These are phyloP conservation scores for Helicoverpa zea DNA, from an alignment of 1,140 invertebrate genomes.

Conservation along the genomic window DNA sequence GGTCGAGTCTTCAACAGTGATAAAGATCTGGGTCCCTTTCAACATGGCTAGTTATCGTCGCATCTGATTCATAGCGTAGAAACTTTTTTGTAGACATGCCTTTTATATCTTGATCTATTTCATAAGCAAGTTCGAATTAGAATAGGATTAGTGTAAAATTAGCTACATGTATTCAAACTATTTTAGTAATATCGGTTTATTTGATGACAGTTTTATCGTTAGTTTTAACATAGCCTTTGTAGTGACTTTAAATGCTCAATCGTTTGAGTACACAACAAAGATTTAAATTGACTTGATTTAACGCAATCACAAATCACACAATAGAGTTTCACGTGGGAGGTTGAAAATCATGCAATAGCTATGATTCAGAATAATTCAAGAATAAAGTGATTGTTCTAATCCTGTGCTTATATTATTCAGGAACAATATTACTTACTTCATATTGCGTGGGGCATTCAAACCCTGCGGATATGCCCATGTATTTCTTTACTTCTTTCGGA, in stretches of 20 bases:
- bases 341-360: conserved; percentile 33
- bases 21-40: conserved; percentile 79
- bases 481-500: neutral
- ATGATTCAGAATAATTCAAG: conserved; percentile 26
- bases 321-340: conserved; percentile 28
- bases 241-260: conserved; percentile 12
- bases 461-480: neutral
- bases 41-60: conserved; percentile 72
- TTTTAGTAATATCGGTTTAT: conserved; percentile 33
- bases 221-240: conserved; percentile 27
- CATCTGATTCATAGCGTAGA: conserved; percentile 68
- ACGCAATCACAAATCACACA: conserved; percentile 34
- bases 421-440: conserved; percentile 17
- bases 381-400: conserved; percentile 19
- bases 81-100: conserved; percentile 70
- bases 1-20: conserved; percentile 58
- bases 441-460: neutral
- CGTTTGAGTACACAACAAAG: conserved; percentile 30
- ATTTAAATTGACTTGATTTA: conserved; percentile 37
- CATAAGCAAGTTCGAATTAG: conserved; percentile 72
- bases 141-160: conserved; percentile 74
- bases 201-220: conserved; percentile 35
- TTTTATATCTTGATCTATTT: conserved; percentile 73
- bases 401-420: conserved; percentile 28
- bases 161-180: conserved; percentile 64